A percentile compares a stretch with the other conserved stretches of the same genome.
Conservation (phyloP, 2,797 vertebrate genomes). For the Platyrinchus mystaceus region DNA sequence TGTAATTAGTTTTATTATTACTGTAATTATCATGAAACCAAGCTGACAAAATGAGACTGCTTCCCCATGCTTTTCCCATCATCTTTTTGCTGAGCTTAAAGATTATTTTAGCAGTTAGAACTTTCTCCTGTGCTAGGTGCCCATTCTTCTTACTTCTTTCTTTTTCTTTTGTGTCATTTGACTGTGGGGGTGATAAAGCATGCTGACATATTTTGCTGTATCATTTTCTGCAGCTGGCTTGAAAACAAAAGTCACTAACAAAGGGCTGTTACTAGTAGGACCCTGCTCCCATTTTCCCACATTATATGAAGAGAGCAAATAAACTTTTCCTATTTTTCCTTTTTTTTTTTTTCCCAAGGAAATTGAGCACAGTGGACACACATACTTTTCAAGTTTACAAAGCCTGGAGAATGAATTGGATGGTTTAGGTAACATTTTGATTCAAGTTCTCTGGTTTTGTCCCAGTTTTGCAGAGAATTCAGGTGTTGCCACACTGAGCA, state of each 20-base stretch:
- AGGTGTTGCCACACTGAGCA: neutral
- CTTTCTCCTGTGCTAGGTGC: neutral
- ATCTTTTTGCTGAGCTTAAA: slow-evolving; percentile 10
- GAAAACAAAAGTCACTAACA: neutral
- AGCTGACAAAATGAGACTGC: slow-evolving; percentile 7
- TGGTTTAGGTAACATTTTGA: neutral
- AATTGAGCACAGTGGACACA: neutral
- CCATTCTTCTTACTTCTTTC: neutral
- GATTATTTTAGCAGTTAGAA: neutral
- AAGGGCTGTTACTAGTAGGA: neutral
- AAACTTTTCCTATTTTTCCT: neutral
- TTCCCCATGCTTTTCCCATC: neutral
- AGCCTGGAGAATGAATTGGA: neutral
- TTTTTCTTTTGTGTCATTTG: neutral
- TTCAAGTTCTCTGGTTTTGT: neutral
- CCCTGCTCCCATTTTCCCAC: neutral
- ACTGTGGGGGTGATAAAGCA: neutral
- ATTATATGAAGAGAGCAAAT: neutral
- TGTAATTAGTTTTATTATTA: slow-evolving; percentile 54
- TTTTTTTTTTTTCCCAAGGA: neutral
- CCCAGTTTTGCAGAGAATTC: neutral
- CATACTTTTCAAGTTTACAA: neutral
- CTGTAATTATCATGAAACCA: slow-evolving; percentile 36
- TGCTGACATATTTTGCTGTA: neutral
- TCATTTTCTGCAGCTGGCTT: neutral